Conservation (phyloP, 2,113 vertebrate genomes). For the Cygnus atratus region DNA sequence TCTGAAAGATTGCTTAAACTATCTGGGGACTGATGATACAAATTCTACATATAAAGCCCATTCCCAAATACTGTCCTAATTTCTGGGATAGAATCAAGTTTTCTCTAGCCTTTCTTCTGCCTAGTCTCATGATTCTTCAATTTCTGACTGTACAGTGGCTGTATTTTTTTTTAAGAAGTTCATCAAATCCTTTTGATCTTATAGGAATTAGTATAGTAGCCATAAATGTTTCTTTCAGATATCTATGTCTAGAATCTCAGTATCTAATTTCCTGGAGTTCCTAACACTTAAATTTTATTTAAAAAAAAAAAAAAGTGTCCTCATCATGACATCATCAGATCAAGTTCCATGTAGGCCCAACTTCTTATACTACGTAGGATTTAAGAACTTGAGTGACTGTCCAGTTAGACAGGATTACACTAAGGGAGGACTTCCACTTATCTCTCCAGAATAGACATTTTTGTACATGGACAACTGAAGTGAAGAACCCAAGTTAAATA, state of each 20-base stretch:
- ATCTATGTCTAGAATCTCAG: neutral
- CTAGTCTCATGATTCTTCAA: neutral
- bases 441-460: neutral
- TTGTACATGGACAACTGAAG: neutral
- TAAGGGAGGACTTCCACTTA: neutral
- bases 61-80: neutral
- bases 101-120: neutral
- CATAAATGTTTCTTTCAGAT: neutral
- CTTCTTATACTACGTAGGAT: neutral
- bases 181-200: neutral
- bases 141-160: neutral
- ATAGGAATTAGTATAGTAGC: neutral
- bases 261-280: neutral
- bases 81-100: neutral
- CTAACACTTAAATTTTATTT: neutral
- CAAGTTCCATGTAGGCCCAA: neutral
- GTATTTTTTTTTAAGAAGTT: neutral
- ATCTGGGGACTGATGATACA: accelerated
- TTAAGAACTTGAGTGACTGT: neutral
- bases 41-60: neutral
- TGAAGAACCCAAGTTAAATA: neutral
- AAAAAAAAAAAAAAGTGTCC: neutral
- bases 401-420: neutral
- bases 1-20: neutral
- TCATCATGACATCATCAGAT: neutral